These are phyloP conservation scores for Caenorhabditis panamensis DNA, from an alignment of 2,888 invertebrate genomes.

Conservation along the genomic window DNA sequence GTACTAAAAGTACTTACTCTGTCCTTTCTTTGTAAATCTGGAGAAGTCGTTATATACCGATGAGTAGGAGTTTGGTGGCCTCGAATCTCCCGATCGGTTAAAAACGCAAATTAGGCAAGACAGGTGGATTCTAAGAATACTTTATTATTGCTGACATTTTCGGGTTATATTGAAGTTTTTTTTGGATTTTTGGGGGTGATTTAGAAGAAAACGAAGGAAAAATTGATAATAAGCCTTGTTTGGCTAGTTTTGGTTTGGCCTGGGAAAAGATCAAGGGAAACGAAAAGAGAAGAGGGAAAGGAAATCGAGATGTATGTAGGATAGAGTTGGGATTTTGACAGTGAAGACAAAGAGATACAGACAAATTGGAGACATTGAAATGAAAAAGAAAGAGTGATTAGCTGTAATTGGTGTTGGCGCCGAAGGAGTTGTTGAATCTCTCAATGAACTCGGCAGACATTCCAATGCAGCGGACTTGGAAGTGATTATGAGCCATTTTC, in stretches of 20 bases:
- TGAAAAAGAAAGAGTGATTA: conserved; percentile 4
- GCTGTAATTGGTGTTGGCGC: conserved; percentile 61
- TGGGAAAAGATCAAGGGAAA: not conserved
- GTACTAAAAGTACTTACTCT: conserved; percentile 4
- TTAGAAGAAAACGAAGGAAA: not conserved
- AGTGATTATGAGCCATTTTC: conserved; percentile 66
- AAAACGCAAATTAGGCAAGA: not conserved
- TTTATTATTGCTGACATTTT: conserved; percentile 28
- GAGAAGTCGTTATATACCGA: not conserved
- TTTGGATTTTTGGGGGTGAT: not conserved
- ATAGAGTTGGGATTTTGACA: too few relatives aligned
- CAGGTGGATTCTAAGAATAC: conserved; percentile 8
- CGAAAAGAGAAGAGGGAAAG: not conserved
- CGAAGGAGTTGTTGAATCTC: conserved; percentile 69
- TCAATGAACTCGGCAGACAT: conserved; percentile 74
- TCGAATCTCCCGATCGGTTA: too few relatives aligned
- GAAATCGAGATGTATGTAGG: too few relatives aligned
- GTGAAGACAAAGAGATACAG: not conserved
- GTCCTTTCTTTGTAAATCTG: conserved; percentile 2
- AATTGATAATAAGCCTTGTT: not conserved
- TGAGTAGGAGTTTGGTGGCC: too few relatives aligned
- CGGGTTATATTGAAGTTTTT: not conserved
- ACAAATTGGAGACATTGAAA: not conserved
- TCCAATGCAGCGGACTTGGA: conserved; percentile 73
- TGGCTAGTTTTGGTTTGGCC: conserved; percentile 9